A percentile compares a stretch with the other conserved stretches of the same genome.
Evolutionary conservation across 2,888 invertebrate species (phyloP).

Genomic region (Epirrita christyi): DNA sequence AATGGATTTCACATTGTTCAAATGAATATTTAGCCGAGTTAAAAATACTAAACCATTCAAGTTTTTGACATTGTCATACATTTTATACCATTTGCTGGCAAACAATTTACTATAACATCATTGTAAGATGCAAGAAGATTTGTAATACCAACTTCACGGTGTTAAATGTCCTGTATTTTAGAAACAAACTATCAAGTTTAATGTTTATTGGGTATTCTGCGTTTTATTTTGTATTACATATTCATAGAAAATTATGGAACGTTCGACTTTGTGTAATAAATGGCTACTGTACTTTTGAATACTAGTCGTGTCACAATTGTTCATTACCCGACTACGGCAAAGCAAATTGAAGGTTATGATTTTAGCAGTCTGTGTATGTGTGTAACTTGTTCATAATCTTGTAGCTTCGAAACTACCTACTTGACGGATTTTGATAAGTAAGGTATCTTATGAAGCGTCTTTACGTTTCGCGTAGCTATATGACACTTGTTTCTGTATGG

Average conservation of each 20-base stretch:
- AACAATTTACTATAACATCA: constrained; percentile 21
- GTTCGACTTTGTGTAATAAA: constrained; percentile 45
- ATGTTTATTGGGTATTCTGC: constrained; percentile 52
- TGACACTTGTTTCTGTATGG: no score
- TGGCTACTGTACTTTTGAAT: constrained; percentile 45
- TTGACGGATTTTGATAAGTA: no score
- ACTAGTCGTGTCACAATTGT: constrained; percentile 35
- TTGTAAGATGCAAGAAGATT: constrained; percentile 22
- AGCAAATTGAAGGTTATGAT: no score
- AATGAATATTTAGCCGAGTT: background rate
- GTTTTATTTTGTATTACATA: constrained; percentile 55
- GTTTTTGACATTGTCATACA: constrained; percentile 10
- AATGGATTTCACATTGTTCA: no score
- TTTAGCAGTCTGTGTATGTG: no score
- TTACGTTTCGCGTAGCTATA: no score
- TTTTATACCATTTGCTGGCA: background rate
- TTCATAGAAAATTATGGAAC: constrained; percentile 57
- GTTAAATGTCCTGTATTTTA: constrained; percentile 27
- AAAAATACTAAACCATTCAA: constrained; percentile 13
- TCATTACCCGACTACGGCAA: no score
- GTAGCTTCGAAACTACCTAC: no score
- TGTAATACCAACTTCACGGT: constrained; percentile 34
- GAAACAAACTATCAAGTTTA: constrained; percentile 46
- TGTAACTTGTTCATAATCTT: no score
- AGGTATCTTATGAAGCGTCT: no score